Evolutionary conservation across 2,888 invertebrate genomes (phyloP), one percentile per base, ranked within the genome.

Genomic region (Drosophila helvetica): DNA sequence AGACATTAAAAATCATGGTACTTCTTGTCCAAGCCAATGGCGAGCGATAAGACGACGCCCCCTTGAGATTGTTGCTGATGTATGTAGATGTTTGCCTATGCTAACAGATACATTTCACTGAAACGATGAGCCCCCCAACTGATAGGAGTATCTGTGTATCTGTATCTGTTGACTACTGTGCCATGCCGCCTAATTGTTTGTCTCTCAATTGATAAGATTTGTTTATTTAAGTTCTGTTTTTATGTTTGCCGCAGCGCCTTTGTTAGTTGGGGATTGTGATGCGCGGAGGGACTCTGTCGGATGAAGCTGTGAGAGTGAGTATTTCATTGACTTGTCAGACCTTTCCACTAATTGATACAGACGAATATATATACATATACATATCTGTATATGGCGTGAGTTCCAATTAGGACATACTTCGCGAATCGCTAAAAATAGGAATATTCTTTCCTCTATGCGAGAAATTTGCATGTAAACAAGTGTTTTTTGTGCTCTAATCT

Each of bases 1-100:
- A 80, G 22, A 59, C 63, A 2, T 53, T 79, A 9, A 78, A 65
- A 51, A 78, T 79, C 12, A 75, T 73, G 30, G 45, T 78, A 80
- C 73, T 18, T 3, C 42, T 30, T 59, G 42, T 33, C 17, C n/a
- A 48, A 57, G 17, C 38, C 57, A 10, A 3, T 10, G 15, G 38
- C 5, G 15, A 15, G 38, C 38, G 38, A 38, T 38, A 38, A 15
- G 38, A 38, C 15, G 38, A 38, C 38, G 15, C 5, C 38, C 15
- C 15, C 15, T 38, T 38, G 15, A 38, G 38, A 38, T 38, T 38
- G 38, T 38, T 15, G 33, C 12, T 15, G 33, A 4, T 12, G 1
- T 38, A 4, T 12, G 1, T 38, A 38, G 38, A 38, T 38, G 38
- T 38, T 5, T 38, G 38, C 38, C 15, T 12, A 5, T 33, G 33